Conservation (phyloP, 2,113 vertebrate genomes). For the Shinisaurus crocodilurus region DNA sequence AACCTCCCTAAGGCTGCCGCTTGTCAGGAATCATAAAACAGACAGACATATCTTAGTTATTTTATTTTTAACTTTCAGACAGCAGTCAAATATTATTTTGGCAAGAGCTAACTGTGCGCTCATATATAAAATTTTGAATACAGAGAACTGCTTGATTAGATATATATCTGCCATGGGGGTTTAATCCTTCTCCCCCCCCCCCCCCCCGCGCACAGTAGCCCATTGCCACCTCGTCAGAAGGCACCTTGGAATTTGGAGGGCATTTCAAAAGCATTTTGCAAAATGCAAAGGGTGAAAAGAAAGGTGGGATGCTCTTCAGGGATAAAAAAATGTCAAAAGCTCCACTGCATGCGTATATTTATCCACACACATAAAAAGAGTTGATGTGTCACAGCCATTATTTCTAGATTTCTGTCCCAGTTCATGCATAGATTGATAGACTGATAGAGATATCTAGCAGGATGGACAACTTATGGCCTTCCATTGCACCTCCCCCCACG, state of each 20-base stretch:
- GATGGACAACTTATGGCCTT: too few relatives aligned
- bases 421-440: not conserved
- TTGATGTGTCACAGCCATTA: not conserved
- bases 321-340: not conserved
- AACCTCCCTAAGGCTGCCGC: not conserved
- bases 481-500: too few relatives aligned
- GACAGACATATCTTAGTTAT: constrained; percentile 5
- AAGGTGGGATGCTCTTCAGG: not conserved
- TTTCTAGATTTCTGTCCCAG: not conserved
- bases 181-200: not conserved
- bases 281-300: too few relatives aligned
- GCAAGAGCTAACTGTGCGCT: not conserved
- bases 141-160: not conserved
- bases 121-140: not conserved
- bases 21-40: constrained; percentile 14
- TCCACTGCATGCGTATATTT: not conserved
- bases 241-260: not conserved
- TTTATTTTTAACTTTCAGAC: constrained; percentile 17
- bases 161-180: not conserved
- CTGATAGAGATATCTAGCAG: too few relatives aligned
- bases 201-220: too few relatives aligned
- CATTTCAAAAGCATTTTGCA: constrained; percentile 7
- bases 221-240: not conserved
- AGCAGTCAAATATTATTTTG: not conserved
- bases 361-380: not conserved